Base-by-base conservation (phyloP, 2,113 vertebrate genomes). In the Procavia capensis region DNA sequence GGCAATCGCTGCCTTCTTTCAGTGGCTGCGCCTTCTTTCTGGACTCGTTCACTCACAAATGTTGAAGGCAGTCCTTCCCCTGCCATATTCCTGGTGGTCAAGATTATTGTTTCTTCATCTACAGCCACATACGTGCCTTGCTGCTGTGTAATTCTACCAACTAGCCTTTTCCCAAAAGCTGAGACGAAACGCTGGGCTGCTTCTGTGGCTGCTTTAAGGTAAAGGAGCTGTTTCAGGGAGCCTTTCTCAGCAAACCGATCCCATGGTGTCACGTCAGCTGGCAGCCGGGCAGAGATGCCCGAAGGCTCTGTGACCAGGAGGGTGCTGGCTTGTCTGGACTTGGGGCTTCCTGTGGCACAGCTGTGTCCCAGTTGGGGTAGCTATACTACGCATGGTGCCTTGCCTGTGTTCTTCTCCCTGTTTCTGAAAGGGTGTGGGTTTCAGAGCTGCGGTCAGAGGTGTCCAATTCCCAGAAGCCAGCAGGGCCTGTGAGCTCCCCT, bases 241-340 rank as follows among this genome's bases (percentile, higher is more conserved):
- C 20, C 24, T 29, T 9, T 11, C 9, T 9, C 20, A 36, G n/a
- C 64, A 5, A 31, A 27, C 17, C 31, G 75, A 27, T 31, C 24
- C 6, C 34, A 16, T 0, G 34, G 74, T 3, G 2, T 1, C 8
- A 80, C 20, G 39, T 13, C 3, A 36, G 47, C 22, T 9, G 39
- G 31, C 3, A 6, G 66, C 50, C 50, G 16, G 34, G 64, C 31
- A 68, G 64, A 68, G 31, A 27, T 34, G 64, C 64, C 64, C 11
- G 25, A 4, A 5, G 27, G 27, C 31, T 13, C 29, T 66, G 64
- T 68, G 64, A 14, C 64, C 64, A 27, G 54, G 64, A 68, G 5
- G 34, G 34, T 34, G n/a, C 64, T n/a, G 64, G 31, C 31, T 27
- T 16, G 10, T 68, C 63, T 66, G 63, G 31, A 13, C 29, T 66